Percentiles rank a stretch among this genome's conserved stretches.
These are phyloP conservation scores for Labeo calbasu DNA, from an alignment of 2,797 vertebrate species.

Conservation along the genomic window DNA sequence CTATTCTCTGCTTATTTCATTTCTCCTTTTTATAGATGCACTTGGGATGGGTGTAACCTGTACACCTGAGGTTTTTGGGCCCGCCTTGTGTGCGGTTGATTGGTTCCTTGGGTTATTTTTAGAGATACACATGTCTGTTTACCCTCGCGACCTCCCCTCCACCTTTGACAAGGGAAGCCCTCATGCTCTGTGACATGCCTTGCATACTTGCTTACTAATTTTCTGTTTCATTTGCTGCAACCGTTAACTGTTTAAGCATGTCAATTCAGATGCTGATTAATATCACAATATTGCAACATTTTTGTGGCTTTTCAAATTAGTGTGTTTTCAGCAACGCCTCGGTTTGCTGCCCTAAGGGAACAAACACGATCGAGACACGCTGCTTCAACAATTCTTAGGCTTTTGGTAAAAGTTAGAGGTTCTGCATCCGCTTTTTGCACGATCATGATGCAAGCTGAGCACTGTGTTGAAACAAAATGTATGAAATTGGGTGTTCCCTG, in stretches of 20 bases:
- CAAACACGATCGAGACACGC: background rate
- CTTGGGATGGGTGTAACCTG: slow-evolving; percentile 50
- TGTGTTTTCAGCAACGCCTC: background rate
- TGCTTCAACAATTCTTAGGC: background rate
- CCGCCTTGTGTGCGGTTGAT: slow-evolving; percentile 22
- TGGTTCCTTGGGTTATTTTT: slow-evolving; percentile 55
- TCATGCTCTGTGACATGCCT: slow-evolving; percentile 10
- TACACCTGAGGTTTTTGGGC: slow-evolving; percentile 41
- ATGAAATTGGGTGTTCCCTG: background rate
- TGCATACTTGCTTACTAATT: background rate
- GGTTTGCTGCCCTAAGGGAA: background rate
- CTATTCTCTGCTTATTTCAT: slow-evolving; percentile 14
- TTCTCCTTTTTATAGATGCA: slow-evolving; percentile 58
- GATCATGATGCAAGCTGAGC: background rate
- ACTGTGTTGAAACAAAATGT: slow-evolving; percentile 1
- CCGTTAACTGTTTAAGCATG: background rate
- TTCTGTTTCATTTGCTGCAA: background rate
- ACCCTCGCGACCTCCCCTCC: background rate
- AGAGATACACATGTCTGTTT: slow-evolving; percentile 29
- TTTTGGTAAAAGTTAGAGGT: background rate
- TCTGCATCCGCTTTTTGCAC: background rate
- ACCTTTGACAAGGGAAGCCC: slow-evolving; percentile 16
- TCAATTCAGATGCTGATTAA: slow-evolving; percentile 23
- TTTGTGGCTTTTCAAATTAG: slow-evolving; percentile 31
- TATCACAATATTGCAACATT: background rate